Evolutionary conservation across 2,888 invertebrate genomes (phyloP).

Genomic region (Dendrolimus houi): DNA sequence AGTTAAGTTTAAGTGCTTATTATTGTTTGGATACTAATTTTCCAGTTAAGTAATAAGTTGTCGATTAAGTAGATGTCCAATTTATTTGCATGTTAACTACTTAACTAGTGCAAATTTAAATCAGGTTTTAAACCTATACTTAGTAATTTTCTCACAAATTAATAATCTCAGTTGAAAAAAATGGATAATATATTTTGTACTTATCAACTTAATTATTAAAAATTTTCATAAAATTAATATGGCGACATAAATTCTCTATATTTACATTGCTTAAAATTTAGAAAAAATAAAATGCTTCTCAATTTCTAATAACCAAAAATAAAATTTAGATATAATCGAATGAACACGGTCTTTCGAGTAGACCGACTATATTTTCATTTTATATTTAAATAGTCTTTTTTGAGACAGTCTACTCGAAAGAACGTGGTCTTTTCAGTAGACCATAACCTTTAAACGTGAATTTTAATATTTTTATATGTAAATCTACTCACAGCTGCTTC

Average conservation of each 20-base stretch:
- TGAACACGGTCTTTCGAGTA: conserved; percentile 8
- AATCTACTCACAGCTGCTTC: neutral
- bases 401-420: neutral
- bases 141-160: too few relatives aligned
- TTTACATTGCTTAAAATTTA: conserved; percentile 8
- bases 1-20: too few relatives aligned
- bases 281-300: neutral
- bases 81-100: too few relatives aligned
- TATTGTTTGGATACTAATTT: too few relatives aligned
- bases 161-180: too few relatives aligned
- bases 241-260: conserved; percentile 8
- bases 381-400: neutral
- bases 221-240: conserved; percentile 12
- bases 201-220: conserved; percentile 12
- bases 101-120: too few relatives aligned
- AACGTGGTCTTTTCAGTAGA: conserved; percentile 3
- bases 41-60: too few relatives aligned
- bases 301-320: conserved; percentile 10
- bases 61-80: too few relatives aligned
- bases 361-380: conserved; percentile 3
- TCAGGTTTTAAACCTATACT: too few relatives aligned
- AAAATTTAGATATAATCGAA: conserved; percentile 2
- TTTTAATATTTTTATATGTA: neutral
- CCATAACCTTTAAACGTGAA: conserved; percentile 3
- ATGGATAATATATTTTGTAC: conserved; percentile 9